Conservation (phyloP, 2,113 vertebrate species). For the Bubalus kerabau region DNA sequence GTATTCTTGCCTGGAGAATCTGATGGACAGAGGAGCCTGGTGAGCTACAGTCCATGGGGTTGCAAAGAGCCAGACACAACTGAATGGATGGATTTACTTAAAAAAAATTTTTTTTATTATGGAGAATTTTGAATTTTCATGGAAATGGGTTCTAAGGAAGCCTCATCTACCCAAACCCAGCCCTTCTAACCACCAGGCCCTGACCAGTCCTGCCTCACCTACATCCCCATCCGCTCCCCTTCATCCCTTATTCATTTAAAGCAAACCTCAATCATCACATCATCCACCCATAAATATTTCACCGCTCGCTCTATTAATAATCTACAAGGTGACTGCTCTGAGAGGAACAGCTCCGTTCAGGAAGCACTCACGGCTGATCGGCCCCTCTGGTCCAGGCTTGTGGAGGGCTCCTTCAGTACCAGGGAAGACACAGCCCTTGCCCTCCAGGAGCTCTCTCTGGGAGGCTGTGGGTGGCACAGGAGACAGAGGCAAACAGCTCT, state of each 20-base stretch:
- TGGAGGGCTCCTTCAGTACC: accelerated
- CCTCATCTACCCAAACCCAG: too few relatives aligned
- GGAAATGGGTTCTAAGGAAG: neutral
- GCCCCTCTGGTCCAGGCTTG: neutral
- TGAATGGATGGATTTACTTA: neutral
- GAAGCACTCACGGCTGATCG: accelerated
- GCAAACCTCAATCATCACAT: neutral
- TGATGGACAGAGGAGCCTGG: neutral
- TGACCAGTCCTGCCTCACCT: accelerated
- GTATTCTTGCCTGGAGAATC: neutral
- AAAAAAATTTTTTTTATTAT: neutral
- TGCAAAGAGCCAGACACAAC: neutral
- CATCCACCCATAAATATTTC: neutral
- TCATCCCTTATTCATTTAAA: neutral
- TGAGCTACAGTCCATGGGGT: neutral
- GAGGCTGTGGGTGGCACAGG: neutral
- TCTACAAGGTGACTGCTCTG: neutral
- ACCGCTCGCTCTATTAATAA: neutral
- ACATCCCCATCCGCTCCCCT: accelerated
- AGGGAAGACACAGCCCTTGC: accelerated
- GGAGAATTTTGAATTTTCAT: neutral
- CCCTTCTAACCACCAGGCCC: neutral
- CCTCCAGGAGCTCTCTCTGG: accelerated
- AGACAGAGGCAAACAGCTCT: accelerated
- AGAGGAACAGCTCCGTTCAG: accelerated